These are phyloP conservation scores for Gambelia wislizenii DNA, from an alignment of 2,797 vertebrate genomes.

Conservation along the genomic window DNA sequence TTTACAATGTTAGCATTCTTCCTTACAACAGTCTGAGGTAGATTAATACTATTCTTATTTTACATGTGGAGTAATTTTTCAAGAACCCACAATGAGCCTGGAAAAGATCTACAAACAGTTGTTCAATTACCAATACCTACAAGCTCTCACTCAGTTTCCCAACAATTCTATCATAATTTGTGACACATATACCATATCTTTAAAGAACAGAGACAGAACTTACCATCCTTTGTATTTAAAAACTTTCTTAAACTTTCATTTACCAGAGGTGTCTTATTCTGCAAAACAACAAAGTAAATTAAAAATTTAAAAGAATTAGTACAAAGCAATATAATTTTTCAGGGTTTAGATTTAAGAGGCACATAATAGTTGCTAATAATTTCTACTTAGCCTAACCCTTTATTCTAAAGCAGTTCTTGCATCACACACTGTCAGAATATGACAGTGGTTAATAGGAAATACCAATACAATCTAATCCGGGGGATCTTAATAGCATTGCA, in stretches of 20 bases:
- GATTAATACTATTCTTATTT: neutral
- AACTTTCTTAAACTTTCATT: slow-evolving; percentile 93
- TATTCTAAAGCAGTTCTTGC: neutral
- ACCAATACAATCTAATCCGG: neutral
- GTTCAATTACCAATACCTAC: neutral
- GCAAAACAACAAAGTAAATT: slow-evolving; percentile 63
- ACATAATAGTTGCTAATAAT: neutral
- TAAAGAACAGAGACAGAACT: slow-evolving; percentile 64
- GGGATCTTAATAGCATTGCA: neutral
- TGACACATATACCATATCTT: neutral
- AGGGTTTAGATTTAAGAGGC: neutral
- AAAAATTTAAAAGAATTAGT: slow-evolving; percentile 12
- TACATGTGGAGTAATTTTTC: neutral
- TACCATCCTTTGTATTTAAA: slow-evolving; percentile 92
- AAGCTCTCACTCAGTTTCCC: neutral
- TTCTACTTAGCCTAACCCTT: neutral
- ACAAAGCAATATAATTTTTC: neutral
- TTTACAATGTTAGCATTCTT: neutral
- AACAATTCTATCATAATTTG: neutral
- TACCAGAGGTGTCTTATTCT: slow-evolving; percentile 92
- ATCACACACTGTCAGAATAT: neutral
- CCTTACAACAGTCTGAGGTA: neutral
- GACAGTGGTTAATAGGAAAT: neutral
- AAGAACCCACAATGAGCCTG: neutral
- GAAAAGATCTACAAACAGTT: neutral